A percentile compares a stretch with the other conserved stretches of the same genome.
Conservation (phyloP, 1,140 invertebrate species). For the Berghia stephanieae region DNA sequence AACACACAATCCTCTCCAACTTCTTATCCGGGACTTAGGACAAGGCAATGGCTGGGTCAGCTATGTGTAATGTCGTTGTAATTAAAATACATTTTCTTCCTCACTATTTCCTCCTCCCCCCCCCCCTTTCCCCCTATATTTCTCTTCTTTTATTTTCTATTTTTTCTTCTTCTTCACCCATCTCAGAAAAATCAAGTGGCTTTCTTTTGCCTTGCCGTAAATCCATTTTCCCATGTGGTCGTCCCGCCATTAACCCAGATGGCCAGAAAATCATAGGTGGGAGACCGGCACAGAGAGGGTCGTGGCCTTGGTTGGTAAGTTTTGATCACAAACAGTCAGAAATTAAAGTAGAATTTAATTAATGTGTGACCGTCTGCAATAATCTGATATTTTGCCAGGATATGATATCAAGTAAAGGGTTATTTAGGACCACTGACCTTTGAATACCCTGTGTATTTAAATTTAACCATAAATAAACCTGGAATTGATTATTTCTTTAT, state of each 20-base stretch:
- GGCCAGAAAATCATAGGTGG: conserved; percentile 48
- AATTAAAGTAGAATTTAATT: neutral
- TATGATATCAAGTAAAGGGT: too few species aligned
- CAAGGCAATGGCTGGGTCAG: too few species aligned
- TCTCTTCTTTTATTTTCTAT: neutral
- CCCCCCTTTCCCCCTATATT: neutral
- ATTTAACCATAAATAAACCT: too few species aligned
- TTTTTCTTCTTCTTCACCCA: neutral
- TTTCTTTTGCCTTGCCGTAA: neutral
- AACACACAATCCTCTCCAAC: too few species aligned
- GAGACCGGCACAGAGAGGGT: conserved; percentile 30
- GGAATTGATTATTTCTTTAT: too few species aligned
- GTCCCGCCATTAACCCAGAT: conserved; percentile 10
- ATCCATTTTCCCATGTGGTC: conserved; percentile 24
- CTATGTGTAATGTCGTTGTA: too few species aligned
- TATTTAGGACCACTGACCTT: too few species aligned
- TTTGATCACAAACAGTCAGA: neutral
- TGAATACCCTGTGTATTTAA: too few species aligned
- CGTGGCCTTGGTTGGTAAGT: conserved; percentile 54
- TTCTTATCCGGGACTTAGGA: too few species aligned
- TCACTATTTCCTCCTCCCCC: neutral
- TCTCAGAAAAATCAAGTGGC: neutral
- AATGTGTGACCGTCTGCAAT: neutral
- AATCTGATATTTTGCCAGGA: neutral
- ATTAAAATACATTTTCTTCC: too few species aligned